phyloP scores from a whole-genome alignment of 2,113 vertebrate species.

The Rhinichthys klamathensis region DNA sequence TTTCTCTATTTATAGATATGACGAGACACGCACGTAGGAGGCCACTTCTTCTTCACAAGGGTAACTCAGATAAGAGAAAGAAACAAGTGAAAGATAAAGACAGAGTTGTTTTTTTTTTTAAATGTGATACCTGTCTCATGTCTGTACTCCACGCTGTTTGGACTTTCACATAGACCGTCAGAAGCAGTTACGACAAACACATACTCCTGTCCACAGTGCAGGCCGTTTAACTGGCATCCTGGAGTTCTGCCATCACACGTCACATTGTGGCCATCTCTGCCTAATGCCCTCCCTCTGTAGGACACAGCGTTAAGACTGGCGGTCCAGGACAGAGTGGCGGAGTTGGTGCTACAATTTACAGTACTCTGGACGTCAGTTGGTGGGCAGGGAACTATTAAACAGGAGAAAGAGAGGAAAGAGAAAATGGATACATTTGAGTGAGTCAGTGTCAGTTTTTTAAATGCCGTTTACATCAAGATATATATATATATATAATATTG shows the following conservation, averaged over 20 bases:
- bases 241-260: slow-evolving; percentile 56
- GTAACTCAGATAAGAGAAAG: no score
- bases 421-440: background rate
- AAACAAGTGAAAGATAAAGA: no score
- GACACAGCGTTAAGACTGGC: slow-evolving; percentile 65
- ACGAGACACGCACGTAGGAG: no score
- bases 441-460: background rate
- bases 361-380: slow-evolving; percentile 63
- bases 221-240: slow-evolving; percentile 61
- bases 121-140: slow-evolving; percentile 66
- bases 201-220: slow-evolving; percentile 72
- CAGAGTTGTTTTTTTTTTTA: no score
- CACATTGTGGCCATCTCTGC: slow-evolving; percentile 60
- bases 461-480: background rate
- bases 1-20: no score
- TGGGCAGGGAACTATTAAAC: slow-evolving; percentile 70
- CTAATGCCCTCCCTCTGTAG: slow-evolving; percentile 68
- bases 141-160: slow-evolving; percentile 59
- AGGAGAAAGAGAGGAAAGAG: background rate
- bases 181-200: slow-evolving; percentile 67
- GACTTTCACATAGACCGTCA: slow-evolving; percentile 67
- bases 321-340: slow-evolving; percentile 68
- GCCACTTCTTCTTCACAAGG: no score
- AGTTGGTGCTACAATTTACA: slow-evolving; percentile 65
- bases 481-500: no score